A percentile compares a stretch with the other conserved stretches of the same genome.
These are phyloP conservation scores for Hirtodrosophila confusa DNA, from an alignment of 2,888 invertebrate species.

Conservation along the genomic window DNA sequence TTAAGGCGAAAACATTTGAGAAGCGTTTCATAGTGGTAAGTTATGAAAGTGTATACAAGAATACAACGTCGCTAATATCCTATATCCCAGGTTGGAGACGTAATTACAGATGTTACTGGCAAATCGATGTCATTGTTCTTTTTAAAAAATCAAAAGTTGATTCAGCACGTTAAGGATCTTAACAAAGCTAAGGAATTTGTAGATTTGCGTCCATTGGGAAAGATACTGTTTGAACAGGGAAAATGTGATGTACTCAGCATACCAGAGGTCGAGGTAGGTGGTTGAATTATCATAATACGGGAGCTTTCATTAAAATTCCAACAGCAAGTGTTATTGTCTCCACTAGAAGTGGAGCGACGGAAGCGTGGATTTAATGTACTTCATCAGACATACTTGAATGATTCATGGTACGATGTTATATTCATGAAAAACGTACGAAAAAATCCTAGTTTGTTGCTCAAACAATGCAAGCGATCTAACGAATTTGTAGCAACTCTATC, in stretches of 20 bases:
- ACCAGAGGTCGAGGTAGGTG: constrained; percentile 66
- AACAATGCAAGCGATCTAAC: constrained; percentile 72
- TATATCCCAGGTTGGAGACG: constrained; percentile 69
- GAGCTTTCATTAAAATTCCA: not conserved
- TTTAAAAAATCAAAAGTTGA: constrained; percentile 68
- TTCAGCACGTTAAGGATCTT: constrained; percentile 61
- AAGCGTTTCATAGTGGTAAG: constrained; percentile 74
- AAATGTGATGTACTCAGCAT: constrained; percentile 81
- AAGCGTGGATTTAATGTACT: constrained; percentile 73
- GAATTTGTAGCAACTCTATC: constrained; percentile 57
- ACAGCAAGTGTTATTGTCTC: constrained; percentile 72
- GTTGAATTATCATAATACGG: no score
- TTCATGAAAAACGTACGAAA: constrained; percentile 75
- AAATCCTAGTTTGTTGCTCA: constrained; percentile 67
- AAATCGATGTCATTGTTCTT: constrained; percentile 75
- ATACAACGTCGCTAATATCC: no score
- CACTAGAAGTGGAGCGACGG: constrained; percentile 76
- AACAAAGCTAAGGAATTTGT: constrained; percentile 53
- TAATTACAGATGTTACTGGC: constrained; percentile 80
- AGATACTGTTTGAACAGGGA: constrained; percentile 71
- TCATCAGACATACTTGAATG: constrained; percentile 81
- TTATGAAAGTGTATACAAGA: not conserved
- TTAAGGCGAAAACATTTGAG: constrained; percentile 69
- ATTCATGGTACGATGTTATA: constrained; percentile 79
- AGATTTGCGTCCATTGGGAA: constrained; percentile 79